These are phyloP conservation scores for Archips xylosteana DNA, from an alignment of 2,888 invertebrate species.

Conservation along the genomic window DNA sequence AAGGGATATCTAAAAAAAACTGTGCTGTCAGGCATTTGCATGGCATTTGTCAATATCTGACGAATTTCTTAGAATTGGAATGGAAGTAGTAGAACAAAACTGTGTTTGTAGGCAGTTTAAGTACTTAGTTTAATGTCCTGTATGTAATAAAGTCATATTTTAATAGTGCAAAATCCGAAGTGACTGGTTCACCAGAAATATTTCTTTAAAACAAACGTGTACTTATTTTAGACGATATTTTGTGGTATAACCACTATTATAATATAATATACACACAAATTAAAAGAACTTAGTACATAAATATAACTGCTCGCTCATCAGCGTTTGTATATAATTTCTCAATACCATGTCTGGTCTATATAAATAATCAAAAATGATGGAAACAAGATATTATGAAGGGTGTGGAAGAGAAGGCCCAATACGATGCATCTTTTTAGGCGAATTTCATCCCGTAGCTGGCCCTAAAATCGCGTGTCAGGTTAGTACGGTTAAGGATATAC, in stretches of 20 bases:
- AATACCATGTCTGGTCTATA: slow-evolving; percentile 54
- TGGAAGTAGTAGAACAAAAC: not conserved
- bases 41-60: not conserved
- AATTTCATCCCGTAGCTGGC: slow-evolving; percentile 91
- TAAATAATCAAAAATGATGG: slow-evolving; percentile 67
- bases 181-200: not conserved
- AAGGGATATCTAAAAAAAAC: not conserved
- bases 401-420: slow-evolving; percentile 91
- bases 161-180: not conserved
- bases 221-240: not conserved
- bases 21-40: not conserved
- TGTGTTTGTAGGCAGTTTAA: not conserved
- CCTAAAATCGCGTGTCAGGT: slow-evolving; percentile 95
- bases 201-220: not conserved
- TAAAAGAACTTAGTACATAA: not conserved
- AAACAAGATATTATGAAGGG: slow-evolving; percentile 85
- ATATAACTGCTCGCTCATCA: slow-evolving; percentile 55
- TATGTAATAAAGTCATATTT: not conserved
- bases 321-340: slow-evolving; percentile 46
- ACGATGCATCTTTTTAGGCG: slow-evolving; percentile 92
- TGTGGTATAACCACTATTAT: not conserved
- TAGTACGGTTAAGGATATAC: slow-evolving; percentile 45
- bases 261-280: too few species aligned
- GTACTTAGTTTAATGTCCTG: not conserved
- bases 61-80: slow-evolving; percentile 1